phyloP scores from a whole-genome alignment of 1,140 invertebrate genomes.

The Macrobrachium nipponense region DNA sequence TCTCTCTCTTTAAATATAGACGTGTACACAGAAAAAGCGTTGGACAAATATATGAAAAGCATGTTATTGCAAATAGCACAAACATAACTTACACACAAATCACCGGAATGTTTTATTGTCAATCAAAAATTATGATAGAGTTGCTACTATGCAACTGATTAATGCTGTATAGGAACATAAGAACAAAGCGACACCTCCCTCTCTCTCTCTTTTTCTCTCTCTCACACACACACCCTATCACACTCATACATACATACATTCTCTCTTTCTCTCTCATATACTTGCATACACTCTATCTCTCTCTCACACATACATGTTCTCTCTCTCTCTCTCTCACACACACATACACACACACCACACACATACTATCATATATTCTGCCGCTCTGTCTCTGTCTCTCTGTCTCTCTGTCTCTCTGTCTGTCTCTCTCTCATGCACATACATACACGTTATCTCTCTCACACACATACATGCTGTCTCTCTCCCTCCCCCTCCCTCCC shows the following conservation, averaged over 20 bases:
- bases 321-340: slow-evolving; percentile 7
- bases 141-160: no score
- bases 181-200: background rate
- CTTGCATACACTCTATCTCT: background rate
- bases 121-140: no score
- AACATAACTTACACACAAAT: no score
- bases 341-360: slow-evolving; percentile 2
- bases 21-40: background rate
- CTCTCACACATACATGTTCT: slow-evolving; percentile 25
- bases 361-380: no score
- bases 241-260: slow-evolving; percentile 1
- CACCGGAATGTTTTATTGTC: no score
- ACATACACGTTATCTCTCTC: background rate
- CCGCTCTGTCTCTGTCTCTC: background rate
- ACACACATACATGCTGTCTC: slow-evolving; percentile 23
- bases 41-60: no score
- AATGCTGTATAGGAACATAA: no score
- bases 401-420: slow-evolving; percentile 5
- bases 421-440: background rate
- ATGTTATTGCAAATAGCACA: no score
- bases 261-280: slow-evolving; percentile 23
- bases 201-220: slow-evolving; percentile 11
- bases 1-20: background rate
- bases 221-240: background rate
- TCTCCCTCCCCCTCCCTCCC: background rate